These are phyloP conservation scores for Misgurnus mizolepis DNA, from an alignment of 2,113 vertebrate genomes.

Conservation along the genomic window DNA sequence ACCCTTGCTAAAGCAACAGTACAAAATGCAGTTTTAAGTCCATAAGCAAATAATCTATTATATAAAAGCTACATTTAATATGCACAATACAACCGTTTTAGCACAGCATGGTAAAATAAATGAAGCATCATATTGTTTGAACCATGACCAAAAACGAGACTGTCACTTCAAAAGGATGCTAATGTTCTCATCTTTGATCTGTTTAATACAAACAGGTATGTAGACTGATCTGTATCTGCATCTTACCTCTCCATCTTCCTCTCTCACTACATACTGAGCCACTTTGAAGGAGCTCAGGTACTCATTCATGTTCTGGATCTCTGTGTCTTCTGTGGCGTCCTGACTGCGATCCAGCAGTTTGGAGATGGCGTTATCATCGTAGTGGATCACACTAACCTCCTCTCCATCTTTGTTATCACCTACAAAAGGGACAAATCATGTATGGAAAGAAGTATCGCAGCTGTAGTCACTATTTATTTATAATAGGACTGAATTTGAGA, in stretches of 20 bases:
- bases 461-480: background rate
- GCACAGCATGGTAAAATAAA: too few relatives aligned
- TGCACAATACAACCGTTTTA: too few relatives aligned
- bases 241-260: constrained; percentile 95
- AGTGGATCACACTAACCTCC: constrained; percentile 96
- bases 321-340: constrained; percentile 91
- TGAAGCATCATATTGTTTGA: too few relatives aligned
- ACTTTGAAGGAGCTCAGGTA: constrained; percentile 99
- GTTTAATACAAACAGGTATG: background rate
- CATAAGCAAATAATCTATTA: too few relatives aligned
- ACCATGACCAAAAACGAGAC: too few relatives aligned
- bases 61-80: too few relatives aligned
- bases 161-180: background rate
- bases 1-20: too few relatives aligned
- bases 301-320: constrained; percentile 99
- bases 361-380: constrained; percentile 92
- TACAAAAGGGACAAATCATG: constrained; percentile 56
- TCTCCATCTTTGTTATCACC: constrained; percentile 95
- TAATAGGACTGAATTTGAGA: background rate
- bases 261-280: constrained; percentile 97
- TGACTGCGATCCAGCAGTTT: constrained; percentile 95
- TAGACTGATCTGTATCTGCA: background rate
- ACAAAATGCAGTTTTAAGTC: too few relatives aligned
- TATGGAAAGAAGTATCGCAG: too few relatives aligned
- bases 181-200: too few relatives aligned